Conservation (phyloP, 2,888 invertebrate species). For the Rhagium mordax region DNA sequence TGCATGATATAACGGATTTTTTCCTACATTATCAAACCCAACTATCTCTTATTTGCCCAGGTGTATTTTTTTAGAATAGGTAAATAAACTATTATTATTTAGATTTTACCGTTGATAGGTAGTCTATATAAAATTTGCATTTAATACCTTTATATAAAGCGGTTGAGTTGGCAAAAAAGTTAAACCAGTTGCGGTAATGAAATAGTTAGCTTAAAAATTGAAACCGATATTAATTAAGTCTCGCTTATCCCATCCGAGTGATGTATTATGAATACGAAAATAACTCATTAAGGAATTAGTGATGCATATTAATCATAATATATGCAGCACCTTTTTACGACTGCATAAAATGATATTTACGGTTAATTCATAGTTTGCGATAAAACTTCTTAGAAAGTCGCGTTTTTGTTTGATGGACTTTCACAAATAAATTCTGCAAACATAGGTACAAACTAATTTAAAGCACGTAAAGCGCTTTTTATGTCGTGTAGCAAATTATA, state of each 20-base stretch:
- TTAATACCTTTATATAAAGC: background rate
- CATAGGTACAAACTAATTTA: background rate
- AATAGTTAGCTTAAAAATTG: background rate
- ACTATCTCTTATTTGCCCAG: background rate
- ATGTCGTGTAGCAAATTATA: background rate
- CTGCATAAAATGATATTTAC: background rate
- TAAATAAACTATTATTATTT: background rate
- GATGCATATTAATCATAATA: background rate
- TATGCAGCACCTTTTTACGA: background rate
- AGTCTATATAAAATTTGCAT: conserved; percentile 4
- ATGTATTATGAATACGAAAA: background rate
- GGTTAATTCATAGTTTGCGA: background rate
- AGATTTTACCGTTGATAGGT: conserved; percentile 1
- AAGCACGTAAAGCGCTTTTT: background rate
- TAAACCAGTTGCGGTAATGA: background rate
- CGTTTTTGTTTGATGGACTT: background rate
- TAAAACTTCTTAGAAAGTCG: background rate
- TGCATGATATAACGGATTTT: background rate
- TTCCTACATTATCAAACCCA: background rate
- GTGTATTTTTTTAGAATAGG: background rate
- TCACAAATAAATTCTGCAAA: background rate
- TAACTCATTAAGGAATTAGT: background rate
- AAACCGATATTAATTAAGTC: background rate
- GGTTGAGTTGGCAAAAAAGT: background rate
- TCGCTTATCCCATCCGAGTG: background rate